These are phyloP conservation scores for Drosophila testacea DNA, from an alignment of 2,888 invertebrate genomes.

Conservation along the genomic window DNA sequence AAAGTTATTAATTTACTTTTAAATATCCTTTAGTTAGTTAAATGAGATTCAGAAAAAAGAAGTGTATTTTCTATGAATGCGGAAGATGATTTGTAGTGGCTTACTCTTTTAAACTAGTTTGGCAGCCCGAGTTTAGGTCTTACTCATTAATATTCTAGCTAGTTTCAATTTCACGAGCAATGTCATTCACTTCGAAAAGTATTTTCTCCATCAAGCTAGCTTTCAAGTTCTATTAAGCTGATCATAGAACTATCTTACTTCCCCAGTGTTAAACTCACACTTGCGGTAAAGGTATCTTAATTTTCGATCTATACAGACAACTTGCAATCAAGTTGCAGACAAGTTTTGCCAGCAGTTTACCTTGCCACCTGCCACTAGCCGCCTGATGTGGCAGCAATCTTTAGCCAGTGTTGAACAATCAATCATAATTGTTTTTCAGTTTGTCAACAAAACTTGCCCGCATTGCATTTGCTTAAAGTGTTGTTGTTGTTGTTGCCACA, in stretches of 20 bases:
- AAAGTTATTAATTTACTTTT: too few species aligned
- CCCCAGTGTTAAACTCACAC: background rate
- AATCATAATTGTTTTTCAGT: constrained; percentile 80
- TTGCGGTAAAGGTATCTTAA: constrained; percentile 25
- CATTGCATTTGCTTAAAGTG: constrained; percentile 58
- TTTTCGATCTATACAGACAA: constrained; percentile 29
- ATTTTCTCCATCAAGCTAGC: background rate
- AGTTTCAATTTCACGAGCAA: too few species aligned
- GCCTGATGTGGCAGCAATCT: constrained; percentile 33
- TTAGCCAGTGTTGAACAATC: constrained; percentile 64
- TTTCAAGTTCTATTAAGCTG: background rate
- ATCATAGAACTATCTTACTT: background rate
- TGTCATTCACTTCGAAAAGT: background rate
- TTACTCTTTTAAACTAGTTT: too few species aligned
- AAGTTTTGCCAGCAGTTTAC: constrained; percentile 18
- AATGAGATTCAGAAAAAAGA: too few species aligned
- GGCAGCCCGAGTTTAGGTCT: too few species aligned
- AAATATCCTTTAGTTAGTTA: too few species aligned
- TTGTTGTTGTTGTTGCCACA: constrained; percentile 9
- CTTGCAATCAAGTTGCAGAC: constrained; percentile 22
- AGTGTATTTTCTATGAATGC: too few species aligned
- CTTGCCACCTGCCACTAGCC: constrained; percentile 16
- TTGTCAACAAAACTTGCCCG: constrained; percentile 68
- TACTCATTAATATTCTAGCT: too few species aligned
- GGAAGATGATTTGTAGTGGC: too few species aligned